A percentile compares a stretch with the other conserved stretches of the same genome.
phyloP scores from a whole-genome alignment of 2,797 vertebrate species.

The Premnoplex brunnescens region DNA sequence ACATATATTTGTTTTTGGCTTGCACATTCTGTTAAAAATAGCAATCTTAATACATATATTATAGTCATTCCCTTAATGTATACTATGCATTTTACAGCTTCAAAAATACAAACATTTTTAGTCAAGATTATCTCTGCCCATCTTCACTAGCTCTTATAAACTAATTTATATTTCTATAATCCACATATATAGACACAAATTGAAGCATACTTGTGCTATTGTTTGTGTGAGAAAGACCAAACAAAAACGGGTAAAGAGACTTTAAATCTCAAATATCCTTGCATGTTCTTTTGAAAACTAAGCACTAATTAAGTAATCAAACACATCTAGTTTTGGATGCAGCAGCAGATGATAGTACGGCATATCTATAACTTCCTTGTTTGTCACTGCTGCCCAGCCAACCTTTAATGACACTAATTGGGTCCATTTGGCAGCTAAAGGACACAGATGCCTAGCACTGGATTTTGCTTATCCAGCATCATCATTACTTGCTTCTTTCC shows the following conservation, averaged over 20 bases:
- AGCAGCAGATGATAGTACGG: neutral
- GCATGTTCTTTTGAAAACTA: neutral
- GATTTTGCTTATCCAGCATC: neutral
- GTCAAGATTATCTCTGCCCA: neutral
- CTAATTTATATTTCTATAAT: neutral
- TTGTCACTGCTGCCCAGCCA: neutral
- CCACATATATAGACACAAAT: neutral
- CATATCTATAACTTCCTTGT: neutral
- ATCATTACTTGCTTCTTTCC: neutral
- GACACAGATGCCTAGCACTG: neutral
- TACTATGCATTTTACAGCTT: neutral
- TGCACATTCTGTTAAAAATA: neutral
- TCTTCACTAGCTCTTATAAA: neutral
- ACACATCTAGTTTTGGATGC: neutral
- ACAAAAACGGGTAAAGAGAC: neutral
- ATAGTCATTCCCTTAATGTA: neutral
- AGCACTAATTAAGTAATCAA: neutral
- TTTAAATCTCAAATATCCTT: neutral
- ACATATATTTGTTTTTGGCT: neutral
- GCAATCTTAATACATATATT: neutral
- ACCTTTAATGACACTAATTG: neutral
- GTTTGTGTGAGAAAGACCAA: neutral
- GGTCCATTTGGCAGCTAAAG: neutral
- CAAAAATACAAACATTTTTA: neutral
- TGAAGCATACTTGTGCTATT: neutral